A percentile compares a stretch with the other conserved stretches of the same genome.
Conservation (phyloP, 2,797 vertebrate genomes). For the Bovichtus variegatus region DNA sequence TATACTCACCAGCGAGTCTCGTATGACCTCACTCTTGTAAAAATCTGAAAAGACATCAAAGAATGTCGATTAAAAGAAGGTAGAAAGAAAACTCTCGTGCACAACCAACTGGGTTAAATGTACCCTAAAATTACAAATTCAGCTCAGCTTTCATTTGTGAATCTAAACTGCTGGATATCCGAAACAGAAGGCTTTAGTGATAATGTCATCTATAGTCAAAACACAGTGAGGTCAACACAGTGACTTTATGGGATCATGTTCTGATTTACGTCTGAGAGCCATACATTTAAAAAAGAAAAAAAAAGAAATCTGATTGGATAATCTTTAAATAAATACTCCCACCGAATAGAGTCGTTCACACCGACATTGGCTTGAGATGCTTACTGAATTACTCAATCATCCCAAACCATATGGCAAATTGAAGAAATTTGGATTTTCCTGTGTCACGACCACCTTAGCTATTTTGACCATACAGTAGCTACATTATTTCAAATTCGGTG, state of each 20-base stretch:
- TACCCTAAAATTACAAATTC: background rate
- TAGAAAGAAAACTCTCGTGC: background rate
- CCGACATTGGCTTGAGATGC: background rate
- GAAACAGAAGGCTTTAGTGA: background rate
- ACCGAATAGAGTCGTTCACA: background rate
- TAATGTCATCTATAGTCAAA: background rate
- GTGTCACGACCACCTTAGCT: background rate
- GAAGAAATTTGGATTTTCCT: background rate
- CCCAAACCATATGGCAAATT: background rate
- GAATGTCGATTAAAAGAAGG: slow-evolving; percentile 35
- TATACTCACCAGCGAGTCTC: slow-evolving; percentile 97
- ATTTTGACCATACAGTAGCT: background rate
- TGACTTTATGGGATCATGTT: background rate
- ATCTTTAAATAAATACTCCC: background rate
- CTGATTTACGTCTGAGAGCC: background rate
- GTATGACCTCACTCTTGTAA: slow-evolving; percentile 97
- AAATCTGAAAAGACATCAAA: slow-evolving; percentile 86
- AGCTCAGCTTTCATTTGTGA: background rate
- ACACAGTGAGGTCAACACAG: background rate
- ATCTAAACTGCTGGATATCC: background rate
- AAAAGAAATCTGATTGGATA: background rate
- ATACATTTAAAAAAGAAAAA: background rate
- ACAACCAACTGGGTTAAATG: background rate
- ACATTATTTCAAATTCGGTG: background rate
- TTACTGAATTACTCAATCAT: background rate